Base-by-base conservation (phyloP, 2,797 vertebrate species). In the Falco rusticolus region DNA sequence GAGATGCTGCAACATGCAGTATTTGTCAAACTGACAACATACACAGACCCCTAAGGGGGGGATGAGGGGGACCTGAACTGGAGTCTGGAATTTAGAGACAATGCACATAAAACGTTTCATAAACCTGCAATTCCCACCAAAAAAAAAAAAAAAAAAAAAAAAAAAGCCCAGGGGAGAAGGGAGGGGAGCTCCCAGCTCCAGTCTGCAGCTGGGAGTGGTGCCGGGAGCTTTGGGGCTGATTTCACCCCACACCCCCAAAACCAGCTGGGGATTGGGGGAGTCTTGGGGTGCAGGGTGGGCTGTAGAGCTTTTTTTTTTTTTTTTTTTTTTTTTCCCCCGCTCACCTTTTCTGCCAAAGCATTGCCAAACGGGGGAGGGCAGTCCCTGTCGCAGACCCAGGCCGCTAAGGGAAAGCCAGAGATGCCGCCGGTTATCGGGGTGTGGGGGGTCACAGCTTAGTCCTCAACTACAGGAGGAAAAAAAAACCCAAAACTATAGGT, bases 21-120 rank as follows among this genome's bases (percentile, higher is more conserved):
- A 96, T 97, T 97, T 95, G 94, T 96, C 96, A 97, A 98, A 98
- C 96, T 94, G 91, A 98, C 94, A 97, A 98, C 97, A 97, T 88
- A 94, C 59, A 98, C 87, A 94, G 94, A 96, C 93, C 96, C 97
- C 96, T 95, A 94, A 95, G 76, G 75, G 94, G 69, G 75, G 75
- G 78, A 25, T 2, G 25, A 87, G 77, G 87, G 50, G 79, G 72
- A 97, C 89, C 95, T 96, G 91, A 96, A 88, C 90, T 95, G 90
- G 69, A 93, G 74, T 68, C 91, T 14, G 2, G 78, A 84, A 96
- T 96, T 95, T 87, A 94, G 87, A 97, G 74, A 95, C 90, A 94
- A 92, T 28, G 93, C 80, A 94, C 94, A 94, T 65, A 86, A 69
- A 94, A 94, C 9, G n/a, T 80, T 90, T 94, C 92, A 68, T 90